A percentile compares a stretch with the other conserved stretches of the same genome.
These are phyloP conservation scores for Poecilia wingei DNA, from an alignment of 2,797 vertebrate genomes.

Conservation along the genomic window DNA sequence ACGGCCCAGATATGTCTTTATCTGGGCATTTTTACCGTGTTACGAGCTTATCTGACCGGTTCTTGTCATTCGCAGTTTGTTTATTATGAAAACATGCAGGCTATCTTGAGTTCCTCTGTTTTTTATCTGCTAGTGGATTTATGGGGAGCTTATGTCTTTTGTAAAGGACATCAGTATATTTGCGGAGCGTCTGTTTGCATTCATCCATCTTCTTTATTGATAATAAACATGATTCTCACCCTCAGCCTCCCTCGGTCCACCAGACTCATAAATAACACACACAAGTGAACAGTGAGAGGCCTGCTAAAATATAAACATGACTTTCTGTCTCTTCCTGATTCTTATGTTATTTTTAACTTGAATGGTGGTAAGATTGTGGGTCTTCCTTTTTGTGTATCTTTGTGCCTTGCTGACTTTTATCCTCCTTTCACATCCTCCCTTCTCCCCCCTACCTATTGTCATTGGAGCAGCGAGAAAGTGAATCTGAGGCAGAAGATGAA, in stretches of 20 bases:
- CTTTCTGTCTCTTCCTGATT: conserved; percentile 46
- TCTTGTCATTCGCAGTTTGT: conserved; percentile 44
- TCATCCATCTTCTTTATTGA: conserved; percentile 31
- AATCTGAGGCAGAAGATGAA: conserved; percentile 50
- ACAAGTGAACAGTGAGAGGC: conserved; percentile 33
- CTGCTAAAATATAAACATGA: conserved; percentile 24
- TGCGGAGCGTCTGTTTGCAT: conserved; percentile 18
- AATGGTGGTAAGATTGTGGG: conserved; percentile 46
- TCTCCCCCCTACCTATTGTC: conserved; percentile 37
- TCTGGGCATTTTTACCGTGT: conserved; percentile 29
- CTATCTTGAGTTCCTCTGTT: conserved; percentile 23
- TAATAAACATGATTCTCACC: conserved; percentile 32
- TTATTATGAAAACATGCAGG: conserved; percentile 30
- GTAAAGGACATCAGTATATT: not conserved
- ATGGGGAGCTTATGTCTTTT: conserved; percentile 18
- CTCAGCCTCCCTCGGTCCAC: conserved; percentile 25
- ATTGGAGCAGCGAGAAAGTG: conserved; percentile 41
- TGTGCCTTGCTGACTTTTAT: conserved; percentile 49
- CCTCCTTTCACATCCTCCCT: conserved; percentile 29
- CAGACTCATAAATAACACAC: conserved; percentile 10
- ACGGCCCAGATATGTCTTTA: conserved; percentile 31
- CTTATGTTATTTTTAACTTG: conserved; percentile 69
- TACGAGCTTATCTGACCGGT: conserved; percentile 23
- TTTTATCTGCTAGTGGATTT: conserved; percentile 31
- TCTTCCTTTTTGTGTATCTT: conserved; percentile 47